Base-by-base conservation (phyloP, 2,888 invertebrate genomes). In the Chrysolina americana region DNA sequence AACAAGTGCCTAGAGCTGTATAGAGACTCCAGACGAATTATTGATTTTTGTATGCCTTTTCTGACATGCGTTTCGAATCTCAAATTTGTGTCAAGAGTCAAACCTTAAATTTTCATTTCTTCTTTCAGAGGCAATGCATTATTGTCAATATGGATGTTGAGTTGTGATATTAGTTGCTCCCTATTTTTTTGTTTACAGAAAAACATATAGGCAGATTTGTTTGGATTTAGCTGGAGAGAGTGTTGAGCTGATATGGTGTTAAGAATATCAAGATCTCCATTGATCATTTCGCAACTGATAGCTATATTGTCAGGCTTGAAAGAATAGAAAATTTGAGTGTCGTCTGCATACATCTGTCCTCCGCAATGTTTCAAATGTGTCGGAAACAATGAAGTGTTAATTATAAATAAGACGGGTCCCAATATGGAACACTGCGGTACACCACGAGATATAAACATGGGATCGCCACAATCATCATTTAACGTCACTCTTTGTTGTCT, bases 221-320 rank as follows among this genome's bases (percentile, higher is more conserved):
- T 28, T 28, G 28, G 28, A 28, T 28, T 10, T 28, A 62, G 23
- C 59, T 23, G 59, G 13, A 62, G 59, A 62, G 10, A 62, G 59
- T 62, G 59, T 62, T 62, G 59, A 21, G n/a, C n/a, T n/a, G n/a
- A n/a, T n/a, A n/a, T n/a, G n/a, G 21, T 62, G 23, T 62, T 62
- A 23, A 21, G 59, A 62, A 62, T 62, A 62, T 28, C 28, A 28
- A 28, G 28, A 28, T 28, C 28, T 28, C 5, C 28, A 28, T 28
- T 28, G 28, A 28, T 62, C 59, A 62, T 21, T 6, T 62, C 59
- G 59, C 59, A 62, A 23, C 59, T 62, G 59, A 62, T 23, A 23
- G 59, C 59, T 62, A 28, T 9, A 23, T 62, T 62, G 1, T 62
- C 23, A 62, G 59, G 59, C 59, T 21, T 23, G 28, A 23, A 62